Evolutionary conservation across 2,888 invertebrate species (phyloP).

Genomic region (Hypercompe scribonia): DNA sequence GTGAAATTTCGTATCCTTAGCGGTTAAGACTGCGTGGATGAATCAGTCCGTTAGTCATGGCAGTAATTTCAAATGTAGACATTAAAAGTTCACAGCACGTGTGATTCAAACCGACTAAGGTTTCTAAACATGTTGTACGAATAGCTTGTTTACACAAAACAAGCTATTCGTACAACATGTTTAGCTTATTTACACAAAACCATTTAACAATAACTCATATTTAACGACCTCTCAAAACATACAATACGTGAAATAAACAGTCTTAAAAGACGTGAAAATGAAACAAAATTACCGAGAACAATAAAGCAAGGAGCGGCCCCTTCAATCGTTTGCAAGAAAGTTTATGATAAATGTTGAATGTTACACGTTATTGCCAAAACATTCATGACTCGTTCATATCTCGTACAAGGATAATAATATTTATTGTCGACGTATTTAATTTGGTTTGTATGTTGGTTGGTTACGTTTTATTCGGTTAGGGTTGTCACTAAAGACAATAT

Average conservation of each 20-base stretch:
- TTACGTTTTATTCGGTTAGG: slow-evolving; percentile 11
- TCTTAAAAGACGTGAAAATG: slow-evolving; percentile 10
- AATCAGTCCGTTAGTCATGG: too few species aligned
- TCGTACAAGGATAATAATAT: slow-evolving; percentile 27
- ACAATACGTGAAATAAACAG: neutral
- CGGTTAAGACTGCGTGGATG: too few species aligned
- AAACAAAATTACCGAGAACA: slow-evolving; percentile 11
- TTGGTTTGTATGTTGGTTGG: slow-evolving; percentile 4
- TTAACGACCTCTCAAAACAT: slow-evolving; percentile 14
- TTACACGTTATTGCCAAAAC: slow-evolving; percentile 26
- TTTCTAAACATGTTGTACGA: neutral
- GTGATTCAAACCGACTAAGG: neutral
- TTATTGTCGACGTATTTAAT: slow-evolving; percentile 16
- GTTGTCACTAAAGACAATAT: neutral
- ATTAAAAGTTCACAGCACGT: neutral
- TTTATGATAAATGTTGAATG: slow-evolving; percentile 24
- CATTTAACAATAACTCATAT: slow-evolving; percentile 7
- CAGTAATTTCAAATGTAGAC: neutral
- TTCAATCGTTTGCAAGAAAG: neutral
- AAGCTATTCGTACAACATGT: too few species aligned
- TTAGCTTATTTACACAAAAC: neutral
- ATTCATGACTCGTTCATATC: slow-evolving; percentile 34
- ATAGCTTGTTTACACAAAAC: neutral
- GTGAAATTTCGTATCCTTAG: too few species aligned
- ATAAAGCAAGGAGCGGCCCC: slow-evolving; percentile 1